Evolutionary conservation across 2,113 vertebrate genomes (phyloP), one percentile per base, ranked within the genome.

Genomic region (Onychostoma macrolepis): DNA sequence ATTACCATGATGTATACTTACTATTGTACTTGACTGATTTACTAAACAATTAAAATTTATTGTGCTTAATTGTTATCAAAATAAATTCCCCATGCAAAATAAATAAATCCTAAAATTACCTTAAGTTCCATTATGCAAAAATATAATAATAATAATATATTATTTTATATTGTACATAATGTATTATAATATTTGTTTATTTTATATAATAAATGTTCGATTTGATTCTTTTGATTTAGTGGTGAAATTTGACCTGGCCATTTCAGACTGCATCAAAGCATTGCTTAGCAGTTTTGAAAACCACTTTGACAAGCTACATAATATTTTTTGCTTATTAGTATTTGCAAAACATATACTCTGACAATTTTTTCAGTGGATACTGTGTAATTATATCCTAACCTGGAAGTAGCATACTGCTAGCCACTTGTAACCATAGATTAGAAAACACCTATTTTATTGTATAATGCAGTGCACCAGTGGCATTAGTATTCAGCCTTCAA

Each of bases 401-500:
- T 72, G 69, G 33, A 38, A 12, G 4, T 6, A 41, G 21, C 17
- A 71, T 21, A 38, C 33, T 72, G 33, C 9, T 24, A 41, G 19
- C 36, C n/a, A 43, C n/a, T 28, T 77, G 24, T 48, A 50, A 50
- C 45, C 6, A 19, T 77, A 19, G 13, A 45, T 41, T 17, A 61
- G 3, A 26, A 81, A 26, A 36, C 33, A 13, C 15, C 3, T 45
- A 24, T 30, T 38, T 50, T 24, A 83, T 19, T 33, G 21, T 48
- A 33, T 33, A 21, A 21, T 69, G 58, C 36, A 28, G 3, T 38
- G 21, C 50, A 84, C 45, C 11, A 41, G 26, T 19, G 48, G 13
- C 12, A 77, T 63, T 50, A 15, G 67, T 80, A 33, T 80, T 72
- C 61, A 80, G 26, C 2, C 67, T 19, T 80, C 19, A 77, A 63